Conservation (phyloP, 1,140 invertebrate species). For the Bombus balteatus region DNA sequence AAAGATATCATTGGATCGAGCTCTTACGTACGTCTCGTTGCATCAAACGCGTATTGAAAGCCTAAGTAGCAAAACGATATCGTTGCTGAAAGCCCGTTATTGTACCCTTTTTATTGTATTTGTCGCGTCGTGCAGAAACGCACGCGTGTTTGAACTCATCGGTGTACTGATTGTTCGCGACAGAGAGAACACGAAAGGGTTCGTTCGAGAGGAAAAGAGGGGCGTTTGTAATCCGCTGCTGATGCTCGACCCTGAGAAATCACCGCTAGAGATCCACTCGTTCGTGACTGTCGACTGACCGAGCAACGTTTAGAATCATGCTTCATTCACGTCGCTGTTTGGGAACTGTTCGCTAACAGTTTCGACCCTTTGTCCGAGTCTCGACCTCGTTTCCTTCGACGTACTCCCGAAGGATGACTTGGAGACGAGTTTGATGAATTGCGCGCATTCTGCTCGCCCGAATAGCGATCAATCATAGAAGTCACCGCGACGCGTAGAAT, state of each 20-base stretch:
- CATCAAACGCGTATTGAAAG: too few species aligned
- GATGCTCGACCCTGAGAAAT: constrained; percentile 54
- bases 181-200: constrained; percentile 39
- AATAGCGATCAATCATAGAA: constrained; percentile 9
- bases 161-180: constrained; percentile 53
- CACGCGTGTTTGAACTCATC: constrained; percentile 25
- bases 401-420: background rate
- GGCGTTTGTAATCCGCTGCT: constrained; percentile 40
- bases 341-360: constrained; percentile 12
- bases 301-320: background rate
- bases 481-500: background rate
- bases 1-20: background rate
- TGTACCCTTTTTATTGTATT: constrained; percentile 19
- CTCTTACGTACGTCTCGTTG: background rate
- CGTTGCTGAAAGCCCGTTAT: background rate
- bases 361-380: constrained; percentile 8
- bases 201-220: constrained; percentile 42
- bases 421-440: constrained; percentile 7
- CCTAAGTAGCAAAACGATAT: background rate
- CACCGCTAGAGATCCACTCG: constrained; percentile 22
- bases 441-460: background rate
- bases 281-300: constrained; percentile 27
- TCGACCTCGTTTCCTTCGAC: background rate
- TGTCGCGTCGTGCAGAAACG: constrained; percentile 9
- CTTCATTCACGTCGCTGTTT: constrained; percentile 11